Base-by-base conservation (phyloP, 2,888 invertebrate genomes). In the Lepidocyrtinus sp. region DNA sequence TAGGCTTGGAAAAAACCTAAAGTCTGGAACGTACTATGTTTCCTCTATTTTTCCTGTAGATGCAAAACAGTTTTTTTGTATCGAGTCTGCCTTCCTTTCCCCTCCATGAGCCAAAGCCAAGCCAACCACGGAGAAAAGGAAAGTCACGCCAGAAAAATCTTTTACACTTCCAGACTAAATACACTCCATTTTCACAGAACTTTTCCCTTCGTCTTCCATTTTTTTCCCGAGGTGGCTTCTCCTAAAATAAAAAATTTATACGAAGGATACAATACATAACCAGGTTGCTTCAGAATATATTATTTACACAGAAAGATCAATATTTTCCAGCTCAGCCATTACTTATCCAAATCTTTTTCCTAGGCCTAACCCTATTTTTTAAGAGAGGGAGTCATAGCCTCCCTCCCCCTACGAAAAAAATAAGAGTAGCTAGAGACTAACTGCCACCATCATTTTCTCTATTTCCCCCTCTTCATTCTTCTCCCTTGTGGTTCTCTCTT, bases 291-390 rank as follows among this genome's bases (percentile, higher is more conserved):
- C n/a, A n/a, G 82, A 36, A 36, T 36, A 36, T 36, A 36, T 36
- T 36, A 7, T 36, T 36, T 36, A 7, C 36, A 36, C 5, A 62
- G 75, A 72, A 82, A 81, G 81, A 83, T 83, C 83, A 83, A 83
- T 83, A 83, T 73, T 82, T 82, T 75, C 82, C 80, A 83, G 73
- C 77, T 79, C 83, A 80, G 82, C 81, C 83, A 80, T 82, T 83
- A 79, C 79, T 77, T 77, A 79, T 74, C 73, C 45, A 45, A 65
- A 67, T 79, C 73, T 69, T 79, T n/a, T n/a, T n/a, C n/a, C n/a
- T n/a, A n/a, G n/a, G n/a, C n/a, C n/a, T n/a, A n/a, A n/a, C n/a
- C n/a, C n/a, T n/a, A n/a, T n/a, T n/a, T n/a, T n/a, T n/a, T n/a
- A n/a, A n/a, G n/a, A n/a, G n/a, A n/a, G n/a, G n/a, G n/a, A n/a